Base-by-base conservation (phyloP, 1,140 invertebrate genomes). In the Cotesia glomerata region DNA sequence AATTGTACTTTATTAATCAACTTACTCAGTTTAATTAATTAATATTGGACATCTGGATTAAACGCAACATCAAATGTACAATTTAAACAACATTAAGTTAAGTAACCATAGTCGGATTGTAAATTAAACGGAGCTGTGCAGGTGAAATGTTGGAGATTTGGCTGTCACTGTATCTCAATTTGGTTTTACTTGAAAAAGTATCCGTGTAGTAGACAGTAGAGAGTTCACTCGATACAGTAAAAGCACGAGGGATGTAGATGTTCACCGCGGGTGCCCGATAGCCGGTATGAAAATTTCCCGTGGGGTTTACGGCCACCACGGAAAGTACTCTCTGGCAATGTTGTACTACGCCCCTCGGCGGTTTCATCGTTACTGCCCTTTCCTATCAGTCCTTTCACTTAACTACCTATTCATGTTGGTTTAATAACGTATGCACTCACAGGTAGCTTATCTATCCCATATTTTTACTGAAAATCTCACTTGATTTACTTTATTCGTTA, bases 231-330 rank as follows among this genome's bases (percentile, higher is more conserved):
- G 13, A 14, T 54, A 5, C 13, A 54, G 14, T 5, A 5, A n/a
- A 8, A 18, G n/a, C 35, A 52, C 14, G 8, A 7, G 14, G 54
- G 7, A 58, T 13, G 11, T 26, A n/a, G n/a, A 14, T 56, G 56
- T 18, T 16, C 59, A 61, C 59, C 39, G 39, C 11, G 68, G n/a
- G 9, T 61, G n/a, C 56, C 78, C 75, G 71, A 74, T 76, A 76
- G 82, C 77, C 78, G 63, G 71, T 63, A 76, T 78, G 82, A 80
- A 82, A 83, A 84, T 84, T 82, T 84, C 82, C 81, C 81, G 8
- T 1, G 77, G 74, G 80, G 78, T 67, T 61, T 16, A 59, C 36
- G 35, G 36, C 5, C 35, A 35, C n/a, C 36, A 58, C n/a, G 14
- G 13, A 54, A 39, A 34, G 9, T 13, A 9, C 35, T 63, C 32